Conservation (phyloP, 1,140 invertebrate species). For the Trichonephila clavata region DNA sequence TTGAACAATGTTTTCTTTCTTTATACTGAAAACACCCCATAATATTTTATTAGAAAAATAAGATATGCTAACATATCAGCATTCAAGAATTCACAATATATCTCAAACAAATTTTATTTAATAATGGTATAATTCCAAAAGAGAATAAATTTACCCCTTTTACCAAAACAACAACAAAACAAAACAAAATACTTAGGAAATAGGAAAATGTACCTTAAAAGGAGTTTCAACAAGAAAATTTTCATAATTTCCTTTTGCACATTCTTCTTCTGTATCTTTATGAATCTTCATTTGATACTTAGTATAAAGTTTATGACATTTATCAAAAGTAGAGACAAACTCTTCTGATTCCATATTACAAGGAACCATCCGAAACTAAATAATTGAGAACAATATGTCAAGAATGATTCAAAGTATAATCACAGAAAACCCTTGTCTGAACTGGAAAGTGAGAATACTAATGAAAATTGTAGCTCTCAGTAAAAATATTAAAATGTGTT, state of each 20-base stretch:
- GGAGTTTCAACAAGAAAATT: conserved; percentile 94
- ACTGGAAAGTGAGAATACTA: conserved; percentile 24
- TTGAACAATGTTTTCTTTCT: no score
- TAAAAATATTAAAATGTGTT: no score
- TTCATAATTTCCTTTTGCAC: conserved; percentile 87
- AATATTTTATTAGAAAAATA: no score
- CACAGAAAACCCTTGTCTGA: not conserved
- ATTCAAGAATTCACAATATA: no score
- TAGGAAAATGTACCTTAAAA: conserved; percentile 85
- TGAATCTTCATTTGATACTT: conserved; percentile 95
- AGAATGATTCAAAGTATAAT: not conserved
- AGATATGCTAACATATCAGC: no score
- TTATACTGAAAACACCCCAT: no score
- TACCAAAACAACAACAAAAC: no score
- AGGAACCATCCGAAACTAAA: conserved; percentile 88
- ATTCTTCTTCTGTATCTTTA: conserved; percentile 88
- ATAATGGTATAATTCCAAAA: not conserved
- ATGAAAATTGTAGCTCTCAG: no score
- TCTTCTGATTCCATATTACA: conserved; percentile 85
- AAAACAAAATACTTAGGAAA: not conserved
- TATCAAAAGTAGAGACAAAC: conserved; percentile 86
- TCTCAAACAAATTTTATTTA: no score
- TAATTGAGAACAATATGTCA: conserved; percentile 77
- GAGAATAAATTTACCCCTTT: not conserved
- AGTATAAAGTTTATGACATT: conserved; percentile 88